These are phyloP conservation scores for Alcedo atthis DNA, from an alignment of 2,797 vertebrate species.

Conservation along the genomic window DNA sequence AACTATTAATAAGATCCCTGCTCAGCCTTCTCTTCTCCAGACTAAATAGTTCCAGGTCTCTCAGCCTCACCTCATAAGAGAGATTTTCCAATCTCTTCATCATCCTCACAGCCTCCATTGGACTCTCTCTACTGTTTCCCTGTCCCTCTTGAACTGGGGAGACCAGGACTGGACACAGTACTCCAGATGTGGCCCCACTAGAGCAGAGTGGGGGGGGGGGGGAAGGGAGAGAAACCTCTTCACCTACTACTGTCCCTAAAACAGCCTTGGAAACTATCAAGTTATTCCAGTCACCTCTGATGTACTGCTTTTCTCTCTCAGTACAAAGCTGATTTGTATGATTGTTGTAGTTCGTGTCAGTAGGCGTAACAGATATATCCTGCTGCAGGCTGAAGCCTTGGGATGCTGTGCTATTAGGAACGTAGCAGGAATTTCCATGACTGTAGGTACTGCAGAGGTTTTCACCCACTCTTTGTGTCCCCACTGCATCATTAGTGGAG, in stretches of 20 bases:
- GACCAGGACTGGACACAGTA: too few species aligned
- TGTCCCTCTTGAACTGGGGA: too few species aligned
- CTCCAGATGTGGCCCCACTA: too few species aligned
- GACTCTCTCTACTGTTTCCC: too few species aligned
- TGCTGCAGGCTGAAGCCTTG: neutral
- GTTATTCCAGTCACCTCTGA: neutral
- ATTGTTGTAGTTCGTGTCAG: rapidly evolving
- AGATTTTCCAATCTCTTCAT: too few species aligned
- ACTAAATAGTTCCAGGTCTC: too few species aligned
- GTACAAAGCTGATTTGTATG: neutral
- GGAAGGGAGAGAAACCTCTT: neutral
- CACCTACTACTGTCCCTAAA: neutral
- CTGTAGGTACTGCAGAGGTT: neutral
- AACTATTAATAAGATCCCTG: too few species aligned
- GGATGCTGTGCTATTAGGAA: neutral
- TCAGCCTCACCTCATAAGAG: too few species aligned
- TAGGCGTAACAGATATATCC: neutral
- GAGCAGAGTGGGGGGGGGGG: too few species aligned
- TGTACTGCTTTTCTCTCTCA: neutral
- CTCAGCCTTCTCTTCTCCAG: too few species aligned
- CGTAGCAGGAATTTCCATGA: neutral
- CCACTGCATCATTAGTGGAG: neutral
- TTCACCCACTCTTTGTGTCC: rapidly evolving
- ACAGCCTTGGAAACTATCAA: neutral
- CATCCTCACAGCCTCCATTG: too few species aligned